Conservation (phyloP, 2,888 invertebrate genomes). For the Ormyrus nitidulus region DNA sequence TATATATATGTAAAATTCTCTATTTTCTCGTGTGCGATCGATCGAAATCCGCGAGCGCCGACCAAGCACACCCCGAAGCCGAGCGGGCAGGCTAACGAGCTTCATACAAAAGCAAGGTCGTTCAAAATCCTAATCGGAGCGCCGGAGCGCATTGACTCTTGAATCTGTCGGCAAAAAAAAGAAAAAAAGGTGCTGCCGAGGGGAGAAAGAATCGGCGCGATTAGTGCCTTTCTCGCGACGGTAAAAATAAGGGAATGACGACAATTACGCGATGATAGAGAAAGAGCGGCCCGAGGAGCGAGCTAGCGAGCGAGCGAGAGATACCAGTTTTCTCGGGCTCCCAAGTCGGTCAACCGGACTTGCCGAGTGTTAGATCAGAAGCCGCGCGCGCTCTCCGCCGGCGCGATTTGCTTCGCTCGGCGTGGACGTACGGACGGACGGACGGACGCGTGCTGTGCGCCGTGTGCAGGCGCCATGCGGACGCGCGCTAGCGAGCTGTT, state of each 20-base stretch:
- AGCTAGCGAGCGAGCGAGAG: background rate
- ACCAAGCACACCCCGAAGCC: background rate
- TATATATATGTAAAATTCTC: no score
- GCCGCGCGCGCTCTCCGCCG: background rate
- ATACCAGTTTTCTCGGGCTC: conserved; percentile 29
- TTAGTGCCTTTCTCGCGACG: conserved; percentile 14
- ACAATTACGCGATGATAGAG: no score
- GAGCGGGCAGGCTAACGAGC: background rate
- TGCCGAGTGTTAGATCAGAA: background rate
- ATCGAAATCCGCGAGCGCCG: background rate
- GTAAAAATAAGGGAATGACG: background rate
- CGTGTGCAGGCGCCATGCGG: background rate
- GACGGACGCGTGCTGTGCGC: background rate
- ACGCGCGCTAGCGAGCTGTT: background rate
- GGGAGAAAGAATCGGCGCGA: background rate
- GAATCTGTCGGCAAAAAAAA: no score
- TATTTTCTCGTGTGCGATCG: no score
- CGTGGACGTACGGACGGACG: background rate
- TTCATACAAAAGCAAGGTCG: background rate
- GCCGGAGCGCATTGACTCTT: background rate
- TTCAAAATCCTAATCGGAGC: background rate
- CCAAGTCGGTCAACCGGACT: conserved; percentile 57
- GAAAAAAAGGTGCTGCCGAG: no score
- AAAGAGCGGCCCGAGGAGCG: background rate
- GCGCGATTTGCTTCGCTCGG: background rate